phyloP scores from a whole-genome alignment of 2,113 vertebrate species.

The Lampris megalopsis region DNA sequence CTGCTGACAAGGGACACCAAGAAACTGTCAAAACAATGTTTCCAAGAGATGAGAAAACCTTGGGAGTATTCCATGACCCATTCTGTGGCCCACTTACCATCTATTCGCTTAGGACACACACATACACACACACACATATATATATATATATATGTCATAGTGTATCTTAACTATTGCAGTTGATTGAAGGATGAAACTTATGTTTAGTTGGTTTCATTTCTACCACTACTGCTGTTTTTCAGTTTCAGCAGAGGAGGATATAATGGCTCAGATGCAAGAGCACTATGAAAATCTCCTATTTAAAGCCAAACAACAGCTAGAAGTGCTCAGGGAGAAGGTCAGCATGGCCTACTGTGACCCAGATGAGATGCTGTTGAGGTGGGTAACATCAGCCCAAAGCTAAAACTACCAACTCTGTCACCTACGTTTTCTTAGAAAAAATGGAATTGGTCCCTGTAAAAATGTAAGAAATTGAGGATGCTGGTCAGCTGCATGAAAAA shows the following conservation, averaged over 20 bases:
- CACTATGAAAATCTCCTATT: constrained; percentile 79
- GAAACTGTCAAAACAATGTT: constrained; percentile 60
- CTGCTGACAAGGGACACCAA: constrained; percentile 38
- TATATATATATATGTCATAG: too few species aligned
- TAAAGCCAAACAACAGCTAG: constrained; percentile 76
- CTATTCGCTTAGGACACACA: not conserved
- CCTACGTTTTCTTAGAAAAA: constrained; percentile 16
- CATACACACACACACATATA: too few species aligned
- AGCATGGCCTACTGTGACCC: constrained; percentile 75
- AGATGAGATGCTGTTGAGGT: constrained; percentile 72
- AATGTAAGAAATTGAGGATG: not conserved
- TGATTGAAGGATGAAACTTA: not conserved
- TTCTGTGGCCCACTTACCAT: not conserved
- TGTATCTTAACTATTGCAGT: not conserved
- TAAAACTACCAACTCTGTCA: not conserved
- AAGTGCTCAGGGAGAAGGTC: constrained; percentile 73
- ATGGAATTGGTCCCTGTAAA: not conserved
- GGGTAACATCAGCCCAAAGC: constrained; percentile 29
- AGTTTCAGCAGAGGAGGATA: constrained; percentile 39
- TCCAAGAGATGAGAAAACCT: constrained; percentile 50
- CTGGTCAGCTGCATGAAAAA: not conserved
- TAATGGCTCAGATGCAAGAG: constrained; percentile 78
- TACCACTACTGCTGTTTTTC: not conserved
- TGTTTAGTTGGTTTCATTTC: not conserved
- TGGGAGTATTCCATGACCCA: not conserved